phyloP scores from a whole-genome alignment of 2,888 invertebrate species.

The Nomada goodeniana region DNA sequence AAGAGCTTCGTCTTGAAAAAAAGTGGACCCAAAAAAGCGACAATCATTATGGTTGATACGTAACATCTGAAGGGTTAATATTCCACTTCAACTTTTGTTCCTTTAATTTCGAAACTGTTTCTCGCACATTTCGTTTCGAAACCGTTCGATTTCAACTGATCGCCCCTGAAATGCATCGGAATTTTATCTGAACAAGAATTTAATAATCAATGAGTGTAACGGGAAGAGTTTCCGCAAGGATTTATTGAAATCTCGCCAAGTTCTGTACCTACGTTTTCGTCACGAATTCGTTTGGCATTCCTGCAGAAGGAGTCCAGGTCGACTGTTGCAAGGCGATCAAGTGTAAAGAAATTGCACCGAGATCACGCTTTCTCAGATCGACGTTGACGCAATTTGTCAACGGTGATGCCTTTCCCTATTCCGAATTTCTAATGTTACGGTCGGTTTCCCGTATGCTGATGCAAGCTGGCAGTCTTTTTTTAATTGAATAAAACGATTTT shows the following conservation, averaged over 20 bases:
- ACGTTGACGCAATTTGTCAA: conserved; percentile 48
- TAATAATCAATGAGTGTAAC: neutral
- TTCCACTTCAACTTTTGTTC: neutral
- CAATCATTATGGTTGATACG: too few species aligned
- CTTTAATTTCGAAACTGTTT: neutral
- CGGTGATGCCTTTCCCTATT: conserved; percentile 1
- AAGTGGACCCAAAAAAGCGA: too few species aligned
- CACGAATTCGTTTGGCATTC: conserved; percentile 7
- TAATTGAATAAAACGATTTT: conserved; percentile 12
- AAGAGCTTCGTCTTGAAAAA: neutral
- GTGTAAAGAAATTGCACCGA: conserved; percentile 50
- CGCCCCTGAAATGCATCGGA: neutral
- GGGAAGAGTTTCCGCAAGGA: neutral
- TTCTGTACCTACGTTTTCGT: neutral
- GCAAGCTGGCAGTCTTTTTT: conserved; percentile 37
- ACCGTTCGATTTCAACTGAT: too few species aligned
- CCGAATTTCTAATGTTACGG: conserved; percentile 56
- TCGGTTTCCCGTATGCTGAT: conserved; percentile 28
- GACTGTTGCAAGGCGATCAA: conserved; percentile 40
- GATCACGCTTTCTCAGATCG: conserved; percentile 59
- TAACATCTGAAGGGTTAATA: too few species aligned
- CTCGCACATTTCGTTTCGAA: too few species aligned
- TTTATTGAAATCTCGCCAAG: conserved; percentile 11
- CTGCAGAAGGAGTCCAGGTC: neutral
- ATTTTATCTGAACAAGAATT: neutral